phyloP scores from a whole-genome alignment of 2,797 vertebrate genomes.

The Siniperca obscura region DNA sequence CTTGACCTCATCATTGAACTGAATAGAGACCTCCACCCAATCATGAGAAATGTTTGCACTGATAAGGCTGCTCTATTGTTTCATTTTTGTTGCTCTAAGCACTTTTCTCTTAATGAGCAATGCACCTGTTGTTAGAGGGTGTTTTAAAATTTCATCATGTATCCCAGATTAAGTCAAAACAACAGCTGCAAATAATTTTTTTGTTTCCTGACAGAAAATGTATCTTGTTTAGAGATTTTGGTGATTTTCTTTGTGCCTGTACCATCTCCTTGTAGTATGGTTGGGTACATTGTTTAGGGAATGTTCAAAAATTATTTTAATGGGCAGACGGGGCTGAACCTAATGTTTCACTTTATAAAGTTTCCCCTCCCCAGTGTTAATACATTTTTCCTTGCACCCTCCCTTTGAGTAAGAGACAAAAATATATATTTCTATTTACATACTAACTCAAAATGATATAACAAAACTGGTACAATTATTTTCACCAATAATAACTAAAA shows the following conservation, averaged over 20 bases:
- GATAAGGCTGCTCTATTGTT: conserved; percentile 76
- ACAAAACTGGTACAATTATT: not conserved
- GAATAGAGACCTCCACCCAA: conserved; percentile 56
- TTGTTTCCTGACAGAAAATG: not conserved
- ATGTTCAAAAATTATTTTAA: not conserved
- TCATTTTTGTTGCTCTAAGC: conserved; percentile 62
- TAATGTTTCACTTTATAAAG: too few relatives aligned
- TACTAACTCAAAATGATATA: too few relatives aligned
- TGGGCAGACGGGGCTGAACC: not conserved
- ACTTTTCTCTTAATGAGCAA: conserved; percentile 62
- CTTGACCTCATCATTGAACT: conserved; percentile 42
- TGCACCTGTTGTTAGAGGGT: conserved; percentile 47
- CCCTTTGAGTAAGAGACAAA: not conserved
- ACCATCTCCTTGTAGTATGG: not conserved
- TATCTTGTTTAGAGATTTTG: not conserved
- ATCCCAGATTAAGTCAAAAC: conserved; percentile 1
- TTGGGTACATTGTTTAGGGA: not conserved
- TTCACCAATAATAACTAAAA: not conserved
- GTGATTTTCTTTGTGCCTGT: not conserved
- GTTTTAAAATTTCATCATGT: conserved; percentile 26
- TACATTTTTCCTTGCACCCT: not conserved
- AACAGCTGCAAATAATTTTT: not conserved
- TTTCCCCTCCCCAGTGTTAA: too few relatives aligned
- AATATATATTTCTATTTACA: too few relatives aligned
- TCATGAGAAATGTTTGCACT: conserved; percentile 44